A percentile compares a stretch with the other conserved stretches of the same genome.
These are phyloP conservation scores for Diplogasteroides magnus DNA, from an alignment of 1,140 invertebrate species.

Conservation along the genomic window DNA sequence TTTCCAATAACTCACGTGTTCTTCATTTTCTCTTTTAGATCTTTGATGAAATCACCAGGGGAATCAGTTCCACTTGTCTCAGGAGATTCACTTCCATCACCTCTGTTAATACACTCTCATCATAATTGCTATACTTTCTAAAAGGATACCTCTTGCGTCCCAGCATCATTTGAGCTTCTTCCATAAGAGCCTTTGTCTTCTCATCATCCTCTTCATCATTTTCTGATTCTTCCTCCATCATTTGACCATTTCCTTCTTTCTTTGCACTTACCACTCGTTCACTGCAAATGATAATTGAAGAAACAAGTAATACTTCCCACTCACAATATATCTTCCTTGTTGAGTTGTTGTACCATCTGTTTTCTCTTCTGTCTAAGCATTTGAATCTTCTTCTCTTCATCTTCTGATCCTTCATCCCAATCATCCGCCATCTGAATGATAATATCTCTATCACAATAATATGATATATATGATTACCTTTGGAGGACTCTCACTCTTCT, in stretches of 20 bases:
- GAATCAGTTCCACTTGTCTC: constrained; percentile 13
- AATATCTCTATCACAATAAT: neutral
- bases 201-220: constrained; percentile 15
- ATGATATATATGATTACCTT: neutral
- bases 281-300: neutral
- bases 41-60: constrained; percentile 40
- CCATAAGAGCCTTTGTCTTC: neutral
- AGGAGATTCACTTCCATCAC: neutral
- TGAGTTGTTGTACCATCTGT: neutral
- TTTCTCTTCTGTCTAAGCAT: constrained; percentile 3
- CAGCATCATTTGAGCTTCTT: too few relatives aligned
- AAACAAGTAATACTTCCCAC: neutral
- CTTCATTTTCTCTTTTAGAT: constrained; percentile 44
- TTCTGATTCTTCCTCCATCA: constrained; percentile 8
- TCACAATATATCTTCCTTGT: neutral
- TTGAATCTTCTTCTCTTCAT: constrained; percentile 34
- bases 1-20: constrained; percentile 33
- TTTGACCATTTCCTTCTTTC: neutral
- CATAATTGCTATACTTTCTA: too few relatives aligned
- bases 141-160: too few relatives aligned
- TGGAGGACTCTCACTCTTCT: neutral
- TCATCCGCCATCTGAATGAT: constrained; percentile 13
- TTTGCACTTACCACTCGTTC: neutral
- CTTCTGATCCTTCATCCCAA: constrained; percentile 21
- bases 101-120: neutral